Percentiles rank a stretch among this genome's conserved stretches.
These are phyloP conservation scores for Hymenochirus boettgeri DNA, from an alignment of 2,113 vertebrate species.

Conservation along the genomic window DNA sequence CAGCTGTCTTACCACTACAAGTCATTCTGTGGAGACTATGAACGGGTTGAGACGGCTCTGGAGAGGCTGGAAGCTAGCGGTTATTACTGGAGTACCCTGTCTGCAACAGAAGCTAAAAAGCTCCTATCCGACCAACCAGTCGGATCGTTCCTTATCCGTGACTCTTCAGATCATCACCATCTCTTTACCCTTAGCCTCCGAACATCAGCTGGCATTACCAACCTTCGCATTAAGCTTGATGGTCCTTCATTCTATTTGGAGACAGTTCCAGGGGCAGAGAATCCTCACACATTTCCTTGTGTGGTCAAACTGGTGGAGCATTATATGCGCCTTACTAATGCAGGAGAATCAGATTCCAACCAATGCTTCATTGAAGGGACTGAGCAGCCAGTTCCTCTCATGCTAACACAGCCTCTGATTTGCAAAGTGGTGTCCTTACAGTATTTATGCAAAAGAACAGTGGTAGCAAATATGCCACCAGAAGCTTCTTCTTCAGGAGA, in stretches of 20 bases:
- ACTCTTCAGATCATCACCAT: slow-evolving; percentile 45
- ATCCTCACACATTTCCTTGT: slow-evolving; percentile 38
- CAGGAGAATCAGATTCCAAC: slow-evolving; percentile 23
- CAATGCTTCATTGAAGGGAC: slow-evolving; percentile 40
- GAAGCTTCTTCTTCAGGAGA: slow-evolving; percentile 24
- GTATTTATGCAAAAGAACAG: slow-evolving; percentile 45
- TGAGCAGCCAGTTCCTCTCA: slow-evolving; percentile 42
- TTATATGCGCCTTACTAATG: slow-evolving; percentile 39
- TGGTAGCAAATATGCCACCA: slow-evolving; percentile 38
- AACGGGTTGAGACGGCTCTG: slow-evolving; percentile 43
- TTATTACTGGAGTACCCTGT: slow-evolving; percentile 49
- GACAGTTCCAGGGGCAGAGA: slow-evolving; percentile 40
- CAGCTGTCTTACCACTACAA: slow-evolving; percentile 43
- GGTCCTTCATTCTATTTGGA: slow-evolving; percentile 45
- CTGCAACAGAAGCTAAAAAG: slow-evolving; percentile 44
- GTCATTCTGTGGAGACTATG: slow-evolving; percentile 46
- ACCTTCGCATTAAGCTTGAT: slow-evolving; percentile 46
- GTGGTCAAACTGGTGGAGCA: slow-evolving; percentile 46
- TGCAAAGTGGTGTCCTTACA: slow-evolving; percentile 47
- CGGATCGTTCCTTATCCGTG: slow-evolving; percentile 47
- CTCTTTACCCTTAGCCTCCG: slow-evolving; percentile 47
- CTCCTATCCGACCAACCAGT: slow-evolving; percentile 43
- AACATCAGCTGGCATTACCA: slow-evolving; percentile 46
- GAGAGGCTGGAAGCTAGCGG: slow-evolving; percentile 46
- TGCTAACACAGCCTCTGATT: slow-evolving; percentile 43